These are phyloP conservation scores for Muschampia plurimacula DNA, from an alignment of 2,888 invertebrate genomes.

Conservation along the genomic window DNA sequence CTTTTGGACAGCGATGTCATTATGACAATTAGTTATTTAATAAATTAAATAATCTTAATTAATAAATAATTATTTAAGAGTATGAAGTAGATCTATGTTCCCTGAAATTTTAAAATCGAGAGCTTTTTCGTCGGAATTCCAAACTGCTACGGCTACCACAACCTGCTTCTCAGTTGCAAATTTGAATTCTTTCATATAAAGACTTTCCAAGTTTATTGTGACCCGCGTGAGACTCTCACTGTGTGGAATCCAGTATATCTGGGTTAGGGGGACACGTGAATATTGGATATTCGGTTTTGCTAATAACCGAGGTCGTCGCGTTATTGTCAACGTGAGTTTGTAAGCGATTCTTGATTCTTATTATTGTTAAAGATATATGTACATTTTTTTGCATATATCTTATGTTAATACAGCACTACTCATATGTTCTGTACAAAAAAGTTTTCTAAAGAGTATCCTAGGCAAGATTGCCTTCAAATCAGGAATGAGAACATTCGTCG, in stretches of 20 bases:
- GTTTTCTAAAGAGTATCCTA: too few species aligned
- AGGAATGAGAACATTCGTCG: too few species aligned
- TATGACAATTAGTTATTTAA: too few species aligned
- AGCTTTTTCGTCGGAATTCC: background rate
- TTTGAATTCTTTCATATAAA: constrained; percentile 61
- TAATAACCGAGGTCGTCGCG: constrained; percentile 34
- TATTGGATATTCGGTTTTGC: constrained; percentile 50
- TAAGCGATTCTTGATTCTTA: background rate
- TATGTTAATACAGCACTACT: too few species aligned
- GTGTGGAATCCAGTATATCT: constrained; percentile 57
- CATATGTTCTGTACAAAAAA: too few species aligned
- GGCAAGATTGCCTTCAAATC: too few species aligned
- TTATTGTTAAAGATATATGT: background rate
- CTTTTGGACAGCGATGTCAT: too few species aligned
- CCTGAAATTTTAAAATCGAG: constrained; percentile 22
- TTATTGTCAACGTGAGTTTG: constrained; percentile 16
- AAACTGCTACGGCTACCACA: background rate
- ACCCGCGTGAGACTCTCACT: constrained; percentile 66
- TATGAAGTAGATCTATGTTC: background rate
- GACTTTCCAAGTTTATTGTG: constrained; percentile 75
- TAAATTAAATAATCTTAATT: too few species aligned
- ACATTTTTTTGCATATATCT: too few species aligned
- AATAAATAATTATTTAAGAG: too few species aligned
- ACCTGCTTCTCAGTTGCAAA: constrained; percentile 49
- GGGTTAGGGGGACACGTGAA: constrained; percentile 66